Base-by-base conservation (phyloP, 2,797 vertebrate species). In the Sebastolobus alascanus region DNA sequence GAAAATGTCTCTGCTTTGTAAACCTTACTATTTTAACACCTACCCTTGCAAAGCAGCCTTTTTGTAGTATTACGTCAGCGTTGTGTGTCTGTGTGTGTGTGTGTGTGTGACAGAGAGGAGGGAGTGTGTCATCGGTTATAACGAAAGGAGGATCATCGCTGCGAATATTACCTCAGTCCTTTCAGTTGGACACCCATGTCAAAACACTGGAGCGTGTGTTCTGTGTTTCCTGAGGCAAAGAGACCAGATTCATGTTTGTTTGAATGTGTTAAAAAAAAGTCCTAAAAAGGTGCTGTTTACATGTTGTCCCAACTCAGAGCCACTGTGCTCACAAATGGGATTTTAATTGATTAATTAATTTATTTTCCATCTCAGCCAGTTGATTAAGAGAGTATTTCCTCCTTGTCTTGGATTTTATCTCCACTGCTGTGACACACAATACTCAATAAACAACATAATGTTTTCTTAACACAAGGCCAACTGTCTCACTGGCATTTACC, bases 1-100 rank as follows among this genome's bases (percentile, higher is more conserved):
- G 59, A 99, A 97, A 87, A 85, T 97, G 71, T 50, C 90, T 77
- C 96, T 99, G 20, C 97, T 99, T 18, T 99, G 99, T 94, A 95
- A 79, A 85, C 87, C 97, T 0, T 83, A 89, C 52, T 88, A 94
- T 75, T 52, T 92, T 22, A 91, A 96, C 88, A 96, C 97, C 0
- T 99, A 99, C 68, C 95, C 97, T 20, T 99, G 98, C 91, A 96
- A 93, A 91, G 97, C 97, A 82, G 98, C 97, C 0, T 98, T 98
- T 93, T 93, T 91, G 71, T 98, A 95, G 93, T 71, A 55, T 4
- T 35, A 64, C 16, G 20, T 56, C 8, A 54, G 31, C 38, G 50
- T 22, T 56, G 61, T 29, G 67, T 66, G 38, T 59, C 16, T 55
- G 12, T 68, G n/a, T 12, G 38, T 14, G 46, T 52, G 40, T 60